Base-by-base conservation (phyloP, 2,113 vertebrate species). In the Gnathonemus longibarbis region DNA sequence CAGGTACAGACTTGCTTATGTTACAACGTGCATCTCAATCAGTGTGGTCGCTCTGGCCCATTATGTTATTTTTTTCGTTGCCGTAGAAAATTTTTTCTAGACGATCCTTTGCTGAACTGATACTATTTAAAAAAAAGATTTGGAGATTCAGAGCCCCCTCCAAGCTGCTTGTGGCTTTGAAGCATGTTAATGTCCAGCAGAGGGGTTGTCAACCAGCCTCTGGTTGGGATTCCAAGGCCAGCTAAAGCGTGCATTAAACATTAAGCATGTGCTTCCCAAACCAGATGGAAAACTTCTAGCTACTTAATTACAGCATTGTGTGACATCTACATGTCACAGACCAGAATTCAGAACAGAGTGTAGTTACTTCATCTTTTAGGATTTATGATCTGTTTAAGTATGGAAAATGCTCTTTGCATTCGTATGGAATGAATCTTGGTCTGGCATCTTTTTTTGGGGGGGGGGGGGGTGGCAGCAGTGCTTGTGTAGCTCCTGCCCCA, bases 1-100 rank as follows among this genome's bases (percentile, higher is more conserved):
- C 98, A 99, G 97, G 98, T 99, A 94, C 90, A 8, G 45, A 49
- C 9, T 52, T 80, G 62, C n/a, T 42, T n/a, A 4, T 15, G 45
- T n/a, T 53, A 35, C 27, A 31, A 9, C 15, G 15, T 15, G 49
- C 6, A 27, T 48, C 35, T 80, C 74, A 80, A 42, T 80, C 70
- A 15, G 27, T 74, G 11, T 74, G 24, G 66, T 74, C n/a, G 2
- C 21, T 39, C 70, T 0, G 70, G 13, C 35, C 70, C 70, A 19
- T 77, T 13, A 77, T 77, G 27, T 39, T 15, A 6, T 10, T 77
- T 7, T 66, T 27, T 66, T n/a, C 0, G 0, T 9, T 74, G 27
- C 31, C 21, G 31, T 15, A 31, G 56, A 56, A 70, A 35, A 13
- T 17, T 50, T 15, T 15, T 74, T 77, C 35, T 35, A 74, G 9